A percentile compares a stretch with the other conserved stretches of the same genome.
These are phyloP conservation scores for Rhombomys opimus DNA, from an alignment of 2,113 vertebrate genomes.

Conservation along the genomic window DNA sequence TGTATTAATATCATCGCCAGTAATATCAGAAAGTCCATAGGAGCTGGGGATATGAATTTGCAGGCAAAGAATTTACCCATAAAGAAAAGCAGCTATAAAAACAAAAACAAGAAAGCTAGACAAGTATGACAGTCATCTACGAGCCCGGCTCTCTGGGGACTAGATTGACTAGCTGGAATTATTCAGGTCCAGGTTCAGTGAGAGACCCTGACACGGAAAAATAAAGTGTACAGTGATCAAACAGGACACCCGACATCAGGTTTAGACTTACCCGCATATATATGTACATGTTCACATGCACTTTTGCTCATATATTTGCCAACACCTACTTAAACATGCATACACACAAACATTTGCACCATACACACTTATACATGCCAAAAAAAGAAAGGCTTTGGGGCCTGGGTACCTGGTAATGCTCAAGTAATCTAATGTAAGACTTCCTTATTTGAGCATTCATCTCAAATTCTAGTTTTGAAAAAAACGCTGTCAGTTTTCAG, in stretches of 20 bases:
- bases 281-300: too few relatives aligned
- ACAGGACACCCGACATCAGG: too few relatives aligned
- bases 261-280: not conserved
- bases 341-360: not conserved
- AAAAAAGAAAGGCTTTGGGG: not conserved
- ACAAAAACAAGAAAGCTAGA: not conserved
- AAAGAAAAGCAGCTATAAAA: not conserved
- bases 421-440: not conserved
- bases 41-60: not conserved
- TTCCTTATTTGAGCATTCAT: slow-evolving; percentile 27
- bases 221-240: too few relatives aligned
- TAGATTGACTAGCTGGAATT: not conserved
- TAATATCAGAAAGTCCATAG: not conserved
- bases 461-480: slow-evolving; percentile 35
- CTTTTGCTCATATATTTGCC: not conserved
- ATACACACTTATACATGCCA: not conserved
- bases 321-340: not conserved
- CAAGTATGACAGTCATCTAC: not conserved
- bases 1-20: not conserved
- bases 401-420: not conserved
- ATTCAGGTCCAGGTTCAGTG: not conserved
- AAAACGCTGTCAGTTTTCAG: not conserved
- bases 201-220: too few relatives aligned
- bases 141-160: too few relatives aligned
- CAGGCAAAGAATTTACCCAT: not conserved